Evolutionary conservation across 2,888 invertebrate genomes (phyloP).

Genomic region (Torymus tubicola): DNA sequence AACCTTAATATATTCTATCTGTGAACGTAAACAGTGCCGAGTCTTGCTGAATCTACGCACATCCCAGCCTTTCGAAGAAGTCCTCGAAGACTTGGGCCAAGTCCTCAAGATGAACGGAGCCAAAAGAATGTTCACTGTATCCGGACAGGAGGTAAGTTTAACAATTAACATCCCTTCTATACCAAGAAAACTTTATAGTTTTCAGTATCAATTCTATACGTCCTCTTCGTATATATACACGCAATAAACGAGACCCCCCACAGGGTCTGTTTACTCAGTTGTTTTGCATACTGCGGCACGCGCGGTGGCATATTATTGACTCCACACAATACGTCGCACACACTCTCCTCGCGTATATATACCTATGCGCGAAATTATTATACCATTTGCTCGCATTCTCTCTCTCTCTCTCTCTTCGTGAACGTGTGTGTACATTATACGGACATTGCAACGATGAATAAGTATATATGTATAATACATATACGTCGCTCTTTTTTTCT

Average conservation of each 20-base stretch:
- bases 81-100: constrained; percentile 93
- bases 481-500: too few species aligned
- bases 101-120: constrained; percentile 94
- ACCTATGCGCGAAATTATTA: background rate
- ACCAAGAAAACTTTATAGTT: too few species aligned
- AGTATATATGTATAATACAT: background rate
- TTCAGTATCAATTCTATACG: too few species aligned
- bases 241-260: constrained; percentile 57
- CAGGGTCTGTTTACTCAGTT: constrained; percentile 46
- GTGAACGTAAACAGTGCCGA: constrained; percentile 82
- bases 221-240: constrained; percentile 10
- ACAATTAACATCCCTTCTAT: background rate
- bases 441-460: background rate
- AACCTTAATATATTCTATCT: background rate
- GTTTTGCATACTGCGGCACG: constrained; percentile 56
- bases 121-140: constrained; percentile 93
- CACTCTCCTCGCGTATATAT: background rate
- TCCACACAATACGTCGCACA: constrained; percentile 18
- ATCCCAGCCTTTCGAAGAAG: constrained; percentile 95
- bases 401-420: background rate
- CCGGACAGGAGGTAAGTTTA: constrained; percentile 89
- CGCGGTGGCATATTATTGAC: constrained; percentile 45
- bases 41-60: constrained; percentile 94
- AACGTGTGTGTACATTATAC: background rate
- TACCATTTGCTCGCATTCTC: background rate